Evolutionary conservation across 2,888 invertebrate genomes (phyloP).

Genomic region (Sesamia inferens): DNA sequence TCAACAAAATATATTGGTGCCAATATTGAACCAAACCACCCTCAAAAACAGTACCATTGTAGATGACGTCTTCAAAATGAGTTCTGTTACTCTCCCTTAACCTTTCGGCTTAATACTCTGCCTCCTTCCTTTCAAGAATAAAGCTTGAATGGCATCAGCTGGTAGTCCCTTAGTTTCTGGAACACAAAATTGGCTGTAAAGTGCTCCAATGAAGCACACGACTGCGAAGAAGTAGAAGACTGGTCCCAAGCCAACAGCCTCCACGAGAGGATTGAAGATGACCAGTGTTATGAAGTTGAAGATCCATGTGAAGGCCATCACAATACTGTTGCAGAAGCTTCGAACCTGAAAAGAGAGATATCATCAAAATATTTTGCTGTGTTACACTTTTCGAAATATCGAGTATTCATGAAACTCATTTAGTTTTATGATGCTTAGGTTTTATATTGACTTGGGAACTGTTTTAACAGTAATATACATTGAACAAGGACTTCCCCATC

Average conservation of each 20-base stretch:
- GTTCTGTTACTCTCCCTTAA: not conserved
- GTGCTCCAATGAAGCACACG: conserved; percentile 74
- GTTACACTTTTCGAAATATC: no score
- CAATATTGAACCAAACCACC: conserved; percentile 4
- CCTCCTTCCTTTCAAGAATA: conserved; percentile 68
- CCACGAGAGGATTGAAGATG: conserved; percentile 77
- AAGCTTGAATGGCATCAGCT: conserved; percentile 75
- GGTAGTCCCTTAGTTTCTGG: conserved; percentile 85
- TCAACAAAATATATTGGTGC: conserved; percentile 17
- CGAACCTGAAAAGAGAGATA: conserved; percentile 69
- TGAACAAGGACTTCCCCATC: no score
- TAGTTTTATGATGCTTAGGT: no score
- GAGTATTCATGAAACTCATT: not conserved
- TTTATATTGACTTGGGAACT: no score
- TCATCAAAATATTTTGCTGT: not conserved
- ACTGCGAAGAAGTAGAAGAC: conserved; percentile 81
- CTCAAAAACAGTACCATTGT: not conserved
- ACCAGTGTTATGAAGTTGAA: conserved; percentile 78
- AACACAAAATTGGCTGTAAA: conserved; percentile 75
- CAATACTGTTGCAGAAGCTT: conserved; percentile 76
- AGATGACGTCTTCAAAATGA: conserved; percentile 3
- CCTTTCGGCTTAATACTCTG: conserved; percentile 36
- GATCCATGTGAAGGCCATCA: conserved; percentile 73
- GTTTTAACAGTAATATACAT: no score
- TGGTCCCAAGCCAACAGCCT: conserved; percentile 74